Base-by-base conservation (phyloP, 2,113 vertebrate species). In the Oryzias curvinotus region DNA sequence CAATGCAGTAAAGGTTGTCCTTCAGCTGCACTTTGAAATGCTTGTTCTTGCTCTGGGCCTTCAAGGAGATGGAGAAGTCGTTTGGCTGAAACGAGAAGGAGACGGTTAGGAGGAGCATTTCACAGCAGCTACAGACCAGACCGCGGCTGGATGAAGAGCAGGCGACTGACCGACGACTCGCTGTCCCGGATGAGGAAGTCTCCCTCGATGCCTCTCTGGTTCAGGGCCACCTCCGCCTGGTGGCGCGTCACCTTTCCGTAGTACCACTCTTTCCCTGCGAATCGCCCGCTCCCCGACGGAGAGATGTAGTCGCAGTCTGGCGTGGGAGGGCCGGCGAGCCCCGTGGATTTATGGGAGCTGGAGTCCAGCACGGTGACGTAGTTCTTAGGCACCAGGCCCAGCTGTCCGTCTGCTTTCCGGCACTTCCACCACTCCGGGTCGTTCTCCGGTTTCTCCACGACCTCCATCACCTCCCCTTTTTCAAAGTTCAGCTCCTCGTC, bases 351-450 rank as follows among this genome's bases (percentile, higher is more conserved):
- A 26, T 93, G 56, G 57, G 85, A 74, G 65, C 68, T 46, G 75
- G 91, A 91, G 85, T 94, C 94, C 82, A 95, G 89, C 84, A 95
- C 90, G 18, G 89, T 93, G 80, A 96, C 95, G 75, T 96, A 96
- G 91, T 96, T 96, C 85, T 95, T 95, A 41, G 95, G 95, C 66
- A 96, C 95, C 65, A 96, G 86, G 67, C 95, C 95, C 66, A 96
- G 78, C 77, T 91, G 93, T 57, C 95, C 94, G 42, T 96, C 94
- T 5, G 87, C 92, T 82, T 96, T 96, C 77, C 94, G 92, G 83
- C 95, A 96, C 83, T 95, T 95, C 95, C 95, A 96, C 95, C 95
- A 96, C 71, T 96, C 95, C 0, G 95, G 95, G 75, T 96, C 95
- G 62, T 96, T 96, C 88, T 96, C 95, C 0, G 95, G 95, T 76